Percentiles rank a stretch among this genome's conserved stretches.
These are phyloP conservation scores for Chitala chitala DNA, from an alignment of 2,113 vertebrate species.

Conservation along the genomic window DNA sequence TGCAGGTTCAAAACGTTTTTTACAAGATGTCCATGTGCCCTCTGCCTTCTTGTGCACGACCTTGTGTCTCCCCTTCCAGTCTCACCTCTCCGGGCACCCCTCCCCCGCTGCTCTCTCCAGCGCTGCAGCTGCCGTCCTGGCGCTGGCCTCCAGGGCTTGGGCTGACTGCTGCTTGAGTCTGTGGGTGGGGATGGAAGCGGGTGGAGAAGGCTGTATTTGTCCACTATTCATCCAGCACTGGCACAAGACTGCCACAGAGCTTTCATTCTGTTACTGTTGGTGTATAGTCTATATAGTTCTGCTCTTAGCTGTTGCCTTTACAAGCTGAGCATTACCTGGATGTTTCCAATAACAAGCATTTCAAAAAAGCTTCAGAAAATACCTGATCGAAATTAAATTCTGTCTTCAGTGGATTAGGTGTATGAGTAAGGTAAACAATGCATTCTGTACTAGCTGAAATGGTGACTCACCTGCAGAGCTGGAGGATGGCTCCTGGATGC, in stretches of 20 bases:
- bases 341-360: neutral
- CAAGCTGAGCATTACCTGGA: no score
- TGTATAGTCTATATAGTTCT: no score
- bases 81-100: slow-evolving; percentile 72
- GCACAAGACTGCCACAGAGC: neutral
- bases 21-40: no score
- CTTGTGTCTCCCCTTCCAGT: no score
- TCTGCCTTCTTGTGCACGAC: neutral
- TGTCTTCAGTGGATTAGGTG: neutral
- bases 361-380: neutral
- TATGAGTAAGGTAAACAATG: no score
- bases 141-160: slow-evolving; percentile 70
- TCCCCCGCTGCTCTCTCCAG: slow-evolving; percentile 73
- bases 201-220: neutral
- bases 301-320: no score
- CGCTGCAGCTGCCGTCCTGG: slow-evolving; percentile 75
- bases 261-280: neutral
- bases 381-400: neutral
- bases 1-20: no score
- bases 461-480: slow-evolving; percentile 72
- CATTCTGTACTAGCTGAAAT: neutral
- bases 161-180: slow-evolving; percentile 82
- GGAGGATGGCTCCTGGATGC: slow-evolving; percentile 89
- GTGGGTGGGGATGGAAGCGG: neutral
- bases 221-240: no score